These are phyloP conservation scores for Danio kyathit DNA, from an alignment of 2,797 vertebrate species.

Conservation along the genomic window DNA sequence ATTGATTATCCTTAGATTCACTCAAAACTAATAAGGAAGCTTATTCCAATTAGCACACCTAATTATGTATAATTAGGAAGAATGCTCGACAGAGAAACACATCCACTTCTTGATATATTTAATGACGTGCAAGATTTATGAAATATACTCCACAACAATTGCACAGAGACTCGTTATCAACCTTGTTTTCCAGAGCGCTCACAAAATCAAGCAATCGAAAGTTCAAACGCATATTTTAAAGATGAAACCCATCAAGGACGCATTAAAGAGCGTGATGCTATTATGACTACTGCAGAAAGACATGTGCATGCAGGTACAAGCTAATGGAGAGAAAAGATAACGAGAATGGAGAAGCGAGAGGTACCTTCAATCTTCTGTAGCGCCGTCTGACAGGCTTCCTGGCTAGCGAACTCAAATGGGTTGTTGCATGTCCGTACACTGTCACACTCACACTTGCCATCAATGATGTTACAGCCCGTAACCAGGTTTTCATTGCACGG, in stretches of 20 bases:
- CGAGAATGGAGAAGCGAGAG: conserved; percentile 50
- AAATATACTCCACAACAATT: conserved; percentile 11
- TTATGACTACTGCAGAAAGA: conserved; percentile 20
- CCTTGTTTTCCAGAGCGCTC: not conserved
- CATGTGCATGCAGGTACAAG: conserved; percentile 40
- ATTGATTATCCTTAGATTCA: conserved; percentile 50
- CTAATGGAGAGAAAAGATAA: conserved; percentile 22
- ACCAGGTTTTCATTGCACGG: conserved; percentile 92
- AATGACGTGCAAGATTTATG: not conserved
- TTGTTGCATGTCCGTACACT: conserved; percentile 89
- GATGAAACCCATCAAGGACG: conserved; percentile 17
- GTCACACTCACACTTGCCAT: conserved; percentile 88
- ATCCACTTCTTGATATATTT: conserved; percentile 21
- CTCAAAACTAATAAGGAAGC: conserved; percentile 44
- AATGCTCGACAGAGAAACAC: conserved; percentile 19
- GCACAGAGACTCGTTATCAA: not conserved
- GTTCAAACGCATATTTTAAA: conserved; percentile 24
- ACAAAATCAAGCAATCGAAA: not conserved
- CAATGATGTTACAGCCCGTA: conserved; percentile 92
- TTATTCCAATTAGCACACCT: conserved; percentile 50
- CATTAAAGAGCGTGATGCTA: conserved; percentile 16
- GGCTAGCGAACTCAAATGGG: conserved; percentile 89
- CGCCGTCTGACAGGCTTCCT: conserved; percentile 82
- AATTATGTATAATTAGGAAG: conserved; percentile 53
- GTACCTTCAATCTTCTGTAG: conserved; percentile 91